phyloP scores from a whole-genome alignment of 1,140 invertebrate species.

The Theocolax elegans region DNA sequence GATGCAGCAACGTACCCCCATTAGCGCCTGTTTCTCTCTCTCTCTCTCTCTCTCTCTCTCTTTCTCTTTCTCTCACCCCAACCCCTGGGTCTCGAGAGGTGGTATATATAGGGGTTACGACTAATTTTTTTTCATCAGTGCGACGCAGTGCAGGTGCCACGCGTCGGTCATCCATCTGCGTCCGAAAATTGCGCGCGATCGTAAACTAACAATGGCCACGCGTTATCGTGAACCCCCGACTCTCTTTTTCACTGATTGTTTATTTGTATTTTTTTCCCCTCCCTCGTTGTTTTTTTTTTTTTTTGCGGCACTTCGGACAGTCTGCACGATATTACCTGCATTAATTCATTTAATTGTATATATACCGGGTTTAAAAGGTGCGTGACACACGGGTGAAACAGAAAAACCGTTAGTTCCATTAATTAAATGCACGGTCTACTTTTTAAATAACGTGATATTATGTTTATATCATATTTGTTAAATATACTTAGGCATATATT shows the following conservation, averaged over 20 bases:
- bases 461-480: too few species aligned
- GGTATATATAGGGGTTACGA: too few species aligned
- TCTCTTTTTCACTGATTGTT: background rate
- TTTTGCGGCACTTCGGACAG: too few species aligned
- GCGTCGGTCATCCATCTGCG: constrained; percentile 13
- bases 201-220: constrained; percentile 36
- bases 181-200: constrained; percentile 16
- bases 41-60: background rate
- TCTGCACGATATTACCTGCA: too few species aligned
- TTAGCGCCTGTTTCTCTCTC: background rate
- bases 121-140: constrained; percentile 17
- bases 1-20: background rate
- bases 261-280: background rate
- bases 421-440: too few species aligned
- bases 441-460: too few species aligned
- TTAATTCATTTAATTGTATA: too few species aligned
- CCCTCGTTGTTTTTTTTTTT: background rate
- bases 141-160: background rate
- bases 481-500: too few species aligned
- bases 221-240: background rate
- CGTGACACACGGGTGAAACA: too few species aligned
- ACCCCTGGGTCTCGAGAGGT: too few species aligned
- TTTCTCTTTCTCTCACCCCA: constrained; percentile 23
- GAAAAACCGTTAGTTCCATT: too few species aligned
- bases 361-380: too few species aligned